Base-by-base conservation (phyloP, 2,888 invertebrate genomes). In the Slavum lentiscoides region DNA sequence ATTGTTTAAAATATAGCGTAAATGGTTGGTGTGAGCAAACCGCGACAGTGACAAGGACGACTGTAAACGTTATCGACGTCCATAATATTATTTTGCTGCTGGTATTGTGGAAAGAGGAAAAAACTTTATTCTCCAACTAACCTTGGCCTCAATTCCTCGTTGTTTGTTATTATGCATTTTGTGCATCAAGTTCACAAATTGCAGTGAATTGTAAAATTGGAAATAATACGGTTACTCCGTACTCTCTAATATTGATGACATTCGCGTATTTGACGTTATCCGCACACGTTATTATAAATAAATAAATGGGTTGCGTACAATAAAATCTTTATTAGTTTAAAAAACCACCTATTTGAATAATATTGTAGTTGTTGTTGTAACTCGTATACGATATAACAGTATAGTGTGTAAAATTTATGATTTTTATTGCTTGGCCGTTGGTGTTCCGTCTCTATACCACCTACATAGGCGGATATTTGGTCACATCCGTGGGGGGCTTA, bases 131-230 rank as follows among this genome's bases (percentile, higher is more conserved):
- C 30, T 30, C 30, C 4, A n/a, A 19, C 15, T 39, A 68, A 80
- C 80, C 80, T 80, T 80, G 80, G 72, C 72, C 80, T 58, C 80
- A 72, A 64, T 80, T 62, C n/a, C 2, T 58, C 43, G 43, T 30
- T 4, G 30, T 30, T 43, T 66, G 11, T 43, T 69, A 53, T 69
- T 69, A 64, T 80, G 80, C 80, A 80, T 72, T 80, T 80, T 62
- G 53, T 70, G 70, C 69, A 80, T 39, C 72, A 80, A 80, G 80
- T 80, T 80, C 58, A 80, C 58, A n/a, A 55, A 80, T 37, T 39
- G 70, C 70, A 72, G 53, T 61, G 30, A n/a, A 49, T 13, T 68
- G n/a, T 21, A 37, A 69, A 73, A n/a, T 30, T 13, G 43, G 23
- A 73, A 73, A 61, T n/a, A 73, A 2, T 17, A 61, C 43, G 30